Percentiles rank a stretch among this genome's conserved stretches.
Conservation (phyloP, 2,888 invertebrate genomes). For the Cryptops parisi region DNA sequence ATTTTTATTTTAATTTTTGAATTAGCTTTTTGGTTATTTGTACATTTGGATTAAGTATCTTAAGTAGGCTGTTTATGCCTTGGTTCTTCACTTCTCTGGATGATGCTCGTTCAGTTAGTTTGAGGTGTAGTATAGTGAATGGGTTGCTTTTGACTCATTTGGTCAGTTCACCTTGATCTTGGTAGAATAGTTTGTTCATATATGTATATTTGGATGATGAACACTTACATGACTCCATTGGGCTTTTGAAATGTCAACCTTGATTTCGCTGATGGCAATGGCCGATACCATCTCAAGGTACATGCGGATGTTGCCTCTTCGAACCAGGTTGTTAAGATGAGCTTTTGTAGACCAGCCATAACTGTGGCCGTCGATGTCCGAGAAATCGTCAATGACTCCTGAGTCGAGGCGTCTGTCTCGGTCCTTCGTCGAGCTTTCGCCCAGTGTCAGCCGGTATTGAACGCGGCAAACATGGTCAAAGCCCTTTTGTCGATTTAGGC, state of each 20-base stretch:
- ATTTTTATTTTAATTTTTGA: no score
- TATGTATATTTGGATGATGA: no score
- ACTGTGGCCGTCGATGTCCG: constrained; percentile 52
- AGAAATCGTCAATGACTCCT: constrained; percentile 52
- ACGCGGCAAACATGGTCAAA: constrained; percentile 66
- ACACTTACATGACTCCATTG: no score
- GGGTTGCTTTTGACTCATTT: no score
- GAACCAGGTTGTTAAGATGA: constrained; percentile 40
- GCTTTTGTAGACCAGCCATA: constrained; percentile 50
- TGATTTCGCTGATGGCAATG: constrained; percentile 48
- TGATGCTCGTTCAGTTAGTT: no score
- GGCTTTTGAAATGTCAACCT: not conserved
- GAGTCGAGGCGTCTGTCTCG: constrained; percentile 51
- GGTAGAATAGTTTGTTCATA: no score
- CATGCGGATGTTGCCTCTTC: constrained; percentile 43
- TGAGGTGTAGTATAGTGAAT: no score
- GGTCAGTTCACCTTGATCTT: no score
- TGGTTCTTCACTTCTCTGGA: no score
- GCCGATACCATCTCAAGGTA: constrained; percentile 60
- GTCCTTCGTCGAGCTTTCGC: constrained; percentile 54
- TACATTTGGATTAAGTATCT: no score
- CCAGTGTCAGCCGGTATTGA: constrained; percentile 46
- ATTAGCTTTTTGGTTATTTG: no score
- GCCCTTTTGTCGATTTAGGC: constrained; percentile 55
- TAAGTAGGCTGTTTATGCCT: no score